Evolutionary conservation across 2,888 invertebrate genomes (phyloP).

Genomic region (Reticulitermes lucifugus): DNA sequence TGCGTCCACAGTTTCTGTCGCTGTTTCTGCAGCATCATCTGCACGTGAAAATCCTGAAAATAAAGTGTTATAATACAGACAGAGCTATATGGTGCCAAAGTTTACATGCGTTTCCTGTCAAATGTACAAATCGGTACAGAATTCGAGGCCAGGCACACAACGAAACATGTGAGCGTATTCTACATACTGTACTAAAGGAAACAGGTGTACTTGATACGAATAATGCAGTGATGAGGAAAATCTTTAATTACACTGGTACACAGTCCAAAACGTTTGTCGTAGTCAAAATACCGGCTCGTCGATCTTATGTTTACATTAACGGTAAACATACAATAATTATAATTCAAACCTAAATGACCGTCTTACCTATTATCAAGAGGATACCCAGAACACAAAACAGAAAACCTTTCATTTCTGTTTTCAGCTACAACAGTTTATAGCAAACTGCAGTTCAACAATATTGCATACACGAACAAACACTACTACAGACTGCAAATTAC

Average conservation of each 20-base stretch:
- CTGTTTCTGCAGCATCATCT: slow-evolving; percentile 65
- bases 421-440: background rate
- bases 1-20: slow-evolving; percentile 75
- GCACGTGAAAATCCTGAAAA: slow-evolving; percentile 33
- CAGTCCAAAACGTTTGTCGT: no score
- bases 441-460: background rate
- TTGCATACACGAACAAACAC: background rate
- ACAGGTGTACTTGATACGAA: no score
- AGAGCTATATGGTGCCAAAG: no score
- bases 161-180: no score
- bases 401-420: slow-evolving; percentile 63
- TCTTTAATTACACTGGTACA: no score
- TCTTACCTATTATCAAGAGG: slow-evolving; percentile 65
- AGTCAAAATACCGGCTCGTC: background rate
- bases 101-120: no score
- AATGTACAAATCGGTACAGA: no score
- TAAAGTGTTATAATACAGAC: background rate
- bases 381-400: slow-evolving; percentile 62
- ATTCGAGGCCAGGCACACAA: no score
- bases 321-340: background rate
- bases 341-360: slow-evolving; percentile 56
- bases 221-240: no score
- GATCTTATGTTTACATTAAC: background rate
- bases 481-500: background rate
- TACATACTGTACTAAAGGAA: no score